Evolutionary conservation across 1,140 invertebrate genomes (phyloP).

Genomic region (Euwallacea fornicatus): DNA sequence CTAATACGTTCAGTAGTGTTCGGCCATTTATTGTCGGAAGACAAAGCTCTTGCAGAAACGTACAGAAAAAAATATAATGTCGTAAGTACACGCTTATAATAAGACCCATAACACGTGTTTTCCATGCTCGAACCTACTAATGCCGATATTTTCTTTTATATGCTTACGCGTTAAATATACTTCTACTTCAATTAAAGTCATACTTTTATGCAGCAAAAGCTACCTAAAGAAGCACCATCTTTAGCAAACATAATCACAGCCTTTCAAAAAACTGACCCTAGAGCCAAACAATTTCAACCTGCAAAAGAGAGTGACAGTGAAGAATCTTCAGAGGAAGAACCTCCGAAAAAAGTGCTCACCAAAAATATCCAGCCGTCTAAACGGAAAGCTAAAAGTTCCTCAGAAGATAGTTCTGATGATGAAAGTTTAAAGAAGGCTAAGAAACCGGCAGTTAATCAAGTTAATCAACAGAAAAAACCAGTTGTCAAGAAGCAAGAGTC

Average conservation of each 20-base stretch:
- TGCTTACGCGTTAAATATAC: not conserved
- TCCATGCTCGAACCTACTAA: constrained; percentile 1
- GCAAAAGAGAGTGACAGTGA: constrained; percentile 35
- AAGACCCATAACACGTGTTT: not conserved
- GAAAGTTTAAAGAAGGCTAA: constrained; percentile 4
- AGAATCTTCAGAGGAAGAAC: constrained; percentile 44
- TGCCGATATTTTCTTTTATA: constrained; percentile 3
- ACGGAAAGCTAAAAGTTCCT: constrained; percentile 12
- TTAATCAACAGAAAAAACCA: constrained; percentile 42
- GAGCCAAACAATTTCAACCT: constrained; percentile 36
- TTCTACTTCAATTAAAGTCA: too few relatives aligned
- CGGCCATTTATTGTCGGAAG: constrained; percentile 60
- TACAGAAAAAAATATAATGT: constrained; percentile 64
- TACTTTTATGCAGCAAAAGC: constrained; percentile 29
- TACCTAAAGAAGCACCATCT: constrained; percentile 37
- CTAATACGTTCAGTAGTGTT: constrained; percentile 56
- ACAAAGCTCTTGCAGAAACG: constrained; percentile 60
- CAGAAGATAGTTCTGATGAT: constrained; percentile 38
- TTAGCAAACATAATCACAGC: constrained; percentile 40
- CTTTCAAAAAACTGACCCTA: constrained; percentile 41
- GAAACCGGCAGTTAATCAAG: constrained; percentile 6
- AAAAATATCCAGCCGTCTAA: constrained; percentile 42
- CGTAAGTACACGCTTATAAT: constrained; percentile 56
- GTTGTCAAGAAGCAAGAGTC: constrained; percentile 23
- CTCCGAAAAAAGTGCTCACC: constrained; percentile 27